A percentile compares a stretch with the other conserved stretches of the same genome.
These are phyloP conservation scores for Rhabdophis nuchalis DNA, from an alignment of 2,797 vertebrate genomes.

Conservation along the genomic window DNA sequence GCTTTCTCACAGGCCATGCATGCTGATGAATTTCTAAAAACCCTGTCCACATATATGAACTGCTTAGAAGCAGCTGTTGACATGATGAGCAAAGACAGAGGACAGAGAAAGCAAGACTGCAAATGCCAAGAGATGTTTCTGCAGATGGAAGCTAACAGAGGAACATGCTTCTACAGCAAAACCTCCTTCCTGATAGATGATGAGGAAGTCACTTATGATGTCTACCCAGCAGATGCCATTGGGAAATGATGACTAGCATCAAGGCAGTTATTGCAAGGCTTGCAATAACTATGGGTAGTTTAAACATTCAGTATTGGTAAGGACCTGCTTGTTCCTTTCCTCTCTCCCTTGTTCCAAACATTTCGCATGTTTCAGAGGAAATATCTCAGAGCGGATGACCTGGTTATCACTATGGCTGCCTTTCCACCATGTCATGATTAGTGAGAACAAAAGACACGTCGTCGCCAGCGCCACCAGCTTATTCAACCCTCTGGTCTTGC, in stretches of 20 bases:
- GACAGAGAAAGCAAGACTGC: not conserved
- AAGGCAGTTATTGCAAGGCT: not conserved
- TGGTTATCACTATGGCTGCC: not conserved
- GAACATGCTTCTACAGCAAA: not conserved
- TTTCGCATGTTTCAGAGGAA: conserved; percentile 4
- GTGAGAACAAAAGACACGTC: conserved; percentile 30
- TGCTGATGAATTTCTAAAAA: not conserved
- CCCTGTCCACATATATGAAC: not conserved
- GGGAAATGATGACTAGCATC: not conserved
- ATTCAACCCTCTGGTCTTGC: conserved; percentile 42
- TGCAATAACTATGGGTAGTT: not conserved
- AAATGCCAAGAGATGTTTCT: not conserved
- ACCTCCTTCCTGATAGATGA: not conserved
- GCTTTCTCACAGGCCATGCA: not conserved
- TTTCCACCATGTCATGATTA: not conserved
- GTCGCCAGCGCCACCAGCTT: conserved; percentile 48
- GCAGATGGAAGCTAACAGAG: not conserved
- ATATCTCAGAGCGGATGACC: not conserved
- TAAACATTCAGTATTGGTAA: not conserved
- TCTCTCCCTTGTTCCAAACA: not conserved
- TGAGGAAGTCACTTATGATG: not conserved
- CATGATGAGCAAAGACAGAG: not conserved
- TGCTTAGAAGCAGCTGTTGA: not conserved
- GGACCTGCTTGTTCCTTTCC: not conserved
- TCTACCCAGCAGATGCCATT: not conserved